Percentiles rank a stretch among this genome's conserved stretches.
Conservation (phyloP, 2,888 invertebrate species). For the Liposcelis brunnea region DNA sequence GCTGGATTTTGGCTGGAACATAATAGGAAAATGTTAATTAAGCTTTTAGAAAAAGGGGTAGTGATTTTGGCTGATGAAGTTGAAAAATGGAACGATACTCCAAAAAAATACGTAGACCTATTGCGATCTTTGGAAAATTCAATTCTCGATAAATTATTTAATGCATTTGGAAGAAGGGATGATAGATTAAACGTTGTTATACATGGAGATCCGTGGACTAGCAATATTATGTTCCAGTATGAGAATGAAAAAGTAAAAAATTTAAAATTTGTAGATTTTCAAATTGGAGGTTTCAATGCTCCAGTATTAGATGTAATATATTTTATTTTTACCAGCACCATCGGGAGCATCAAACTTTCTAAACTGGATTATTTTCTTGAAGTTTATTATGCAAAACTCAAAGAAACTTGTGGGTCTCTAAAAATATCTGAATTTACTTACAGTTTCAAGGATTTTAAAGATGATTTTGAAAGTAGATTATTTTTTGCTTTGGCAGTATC, state of each 20-base stretch:
- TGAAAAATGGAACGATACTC: neutral
- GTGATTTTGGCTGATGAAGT: neutral
- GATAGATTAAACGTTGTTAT: neutral
- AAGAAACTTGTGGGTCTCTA: neutral
- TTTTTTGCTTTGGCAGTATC: neutral
- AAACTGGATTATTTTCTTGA: neutral
- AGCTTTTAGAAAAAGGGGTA: neutral
- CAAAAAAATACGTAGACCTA: neutral
- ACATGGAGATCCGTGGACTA: conserved; percentile 7
- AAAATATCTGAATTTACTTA: neutral
- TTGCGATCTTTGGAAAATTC: too few relatives aligned
- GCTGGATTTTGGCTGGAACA: neutral
- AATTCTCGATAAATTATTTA: neutral
- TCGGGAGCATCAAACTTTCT: neutral
- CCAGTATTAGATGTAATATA: neutral
- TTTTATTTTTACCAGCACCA: conserved; percentile 2
- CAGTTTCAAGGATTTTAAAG: neutral
- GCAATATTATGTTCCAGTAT: conserved; percentile 1
- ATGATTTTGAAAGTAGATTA: neutral
- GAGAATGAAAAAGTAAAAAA: neutral
- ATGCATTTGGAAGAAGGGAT: neutral
- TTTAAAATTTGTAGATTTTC: conserved; percentile 6
- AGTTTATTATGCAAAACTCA: neutral
- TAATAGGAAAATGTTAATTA: neutral
- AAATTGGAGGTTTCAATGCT: neutral